These are phyloP conservation scores for Coelopa frigida DNA, from an alignment of 1,140 invertebrate genomes.

Conservation along the genomic window DNA sequence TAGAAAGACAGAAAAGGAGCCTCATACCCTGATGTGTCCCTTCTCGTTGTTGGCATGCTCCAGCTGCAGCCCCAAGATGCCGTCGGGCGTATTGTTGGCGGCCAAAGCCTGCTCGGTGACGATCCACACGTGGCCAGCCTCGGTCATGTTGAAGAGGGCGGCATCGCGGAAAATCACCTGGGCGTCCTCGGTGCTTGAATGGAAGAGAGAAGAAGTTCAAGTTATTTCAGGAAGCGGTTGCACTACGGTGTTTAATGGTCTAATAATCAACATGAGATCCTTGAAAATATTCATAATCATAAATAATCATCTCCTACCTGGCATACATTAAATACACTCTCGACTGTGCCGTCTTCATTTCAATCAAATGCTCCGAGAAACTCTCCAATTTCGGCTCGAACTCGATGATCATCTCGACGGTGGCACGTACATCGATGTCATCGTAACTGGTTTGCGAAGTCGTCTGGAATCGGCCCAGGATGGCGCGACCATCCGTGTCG, in stretches of 20 bases:
- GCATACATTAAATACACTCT: slow-evolving; percentile 90
- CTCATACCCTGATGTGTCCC: slow-evolving; percentile 65
- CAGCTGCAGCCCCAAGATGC: slow-evolving; percentile 77
- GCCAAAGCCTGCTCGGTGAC: slow-evolving; percentile 89
- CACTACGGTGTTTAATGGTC: no score
- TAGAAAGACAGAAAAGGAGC: slow-evolving; percentile 4
- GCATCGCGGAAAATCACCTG: slow-evolving; percentile 86
- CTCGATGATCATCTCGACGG: slow-evolving; percentile 84
- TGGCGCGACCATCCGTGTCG: slow-evolving; percentile 88
- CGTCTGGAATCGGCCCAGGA: slow-evolving; percentile 71
- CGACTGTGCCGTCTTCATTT: slow-evolving; percentile 76
- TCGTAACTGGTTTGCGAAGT: slow-evolving; percentile 55
- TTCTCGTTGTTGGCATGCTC: slow-evolving; percentile 84
- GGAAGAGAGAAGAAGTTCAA: not conserved
- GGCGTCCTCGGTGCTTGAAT: slow-evolving; percentile 74
- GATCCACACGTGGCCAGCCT: slow-evolving; percentile 91
- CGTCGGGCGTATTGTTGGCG: slow-evolving; percentile 78
- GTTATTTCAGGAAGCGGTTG: no score
- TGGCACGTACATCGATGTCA: slow-evolving; percentile 54
- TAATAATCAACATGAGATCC: no score
- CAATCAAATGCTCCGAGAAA: slow-evolving; percentile 69
- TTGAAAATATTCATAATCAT: no score
- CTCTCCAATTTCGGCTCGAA: slow-evolving; percentile 77
- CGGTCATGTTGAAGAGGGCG: slow-evolving; percentile 78
- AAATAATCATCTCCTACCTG: slow-evolving; percentile 63